These are phyloP conservation scores for Eriocheir sinensis DNA, from an alignment of 1,140 invertebrate species.

Conservation along the genomic window DNA sequence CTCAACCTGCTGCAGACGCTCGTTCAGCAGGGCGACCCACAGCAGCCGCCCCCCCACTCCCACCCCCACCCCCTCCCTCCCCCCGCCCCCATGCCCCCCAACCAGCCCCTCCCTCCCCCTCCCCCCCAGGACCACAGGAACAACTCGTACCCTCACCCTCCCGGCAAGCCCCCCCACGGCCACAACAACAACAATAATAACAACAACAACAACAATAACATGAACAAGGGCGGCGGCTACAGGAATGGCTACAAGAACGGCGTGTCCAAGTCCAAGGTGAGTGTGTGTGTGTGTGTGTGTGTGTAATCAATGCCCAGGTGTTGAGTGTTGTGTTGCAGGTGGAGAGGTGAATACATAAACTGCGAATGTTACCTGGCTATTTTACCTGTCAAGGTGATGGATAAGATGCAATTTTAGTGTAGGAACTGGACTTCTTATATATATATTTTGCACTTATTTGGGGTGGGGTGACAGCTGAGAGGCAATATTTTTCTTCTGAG, in stretches of 20 bases:
- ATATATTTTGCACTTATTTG: no score
- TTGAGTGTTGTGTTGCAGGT: not conserved
- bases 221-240: conserved; percentile 1
- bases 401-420: no score
- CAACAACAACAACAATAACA: conserved; percentile 55
- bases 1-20: conserved; percentile 68
- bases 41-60: conserved; percentile 2
- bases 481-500: no score
- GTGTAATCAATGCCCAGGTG: no score
- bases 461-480: no score
- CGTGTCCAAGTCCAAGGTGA: conserved; percentile 22
- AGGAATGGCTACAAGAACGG: conserved; percentile 66
- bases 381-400: no score
- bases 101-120: not conserved
- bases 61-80: not conserved
- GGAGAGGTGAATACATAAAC: no score
- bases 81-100: not conserved
- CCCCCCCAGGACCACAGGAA: conserved; percentile 44
- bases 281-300: conserved; percentile 15
- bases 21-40: conserved; percentile 72
- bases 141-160: no score
- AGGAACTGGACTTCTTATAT: no score
- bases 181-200: not conserved
- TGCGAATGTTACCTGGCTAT: no score
- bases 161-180: not conserved